These are phyloP conservation scores for Peromyscus melanophrys DNA, from an alignment of 2,797 vertebrate genomes.

Conservation along the genomic window DNA sequence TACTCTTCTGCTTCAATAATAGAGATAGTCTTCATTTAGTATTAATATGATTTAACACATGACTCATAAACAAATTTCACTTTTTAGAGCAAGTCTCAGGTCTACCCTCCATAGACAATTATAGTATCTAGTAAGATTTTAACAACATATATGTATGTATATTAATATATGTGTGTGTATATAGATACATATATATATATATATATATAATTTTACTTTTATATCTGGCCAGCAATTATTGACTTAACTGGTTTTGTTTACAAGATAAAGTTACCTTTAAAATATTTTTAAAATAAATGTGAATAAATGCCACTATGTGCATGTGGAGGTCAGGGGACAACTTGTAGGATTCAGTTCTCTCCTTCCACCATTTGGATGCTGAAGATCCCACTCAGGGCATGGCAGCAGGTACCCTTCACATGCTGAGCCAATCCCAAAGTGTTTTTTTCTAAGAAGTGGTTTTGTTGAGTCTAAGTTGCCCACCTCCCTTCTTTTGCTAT, in stretches of 20 bases:
- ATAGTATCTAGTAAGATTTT: slow-evolving; percentile 9
- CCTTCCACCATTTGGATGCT: not conserved
- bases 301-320: not conserved
- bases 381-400: not conserved
- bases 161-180: not conserved
- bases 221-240: slow-evolving; percentile 27
- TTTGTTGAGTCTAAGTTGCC: slow-evolving; percentile 24
- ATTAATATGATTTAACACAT: not conserved
- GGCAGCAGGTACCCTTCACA: not conserved
- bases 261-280: slow-evolving; percentile 52
- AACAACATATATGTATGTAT: not conserved
- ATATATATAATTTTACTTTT: slow-evolving; percentile 22
- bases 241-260: slow-evolving; percentile 6
- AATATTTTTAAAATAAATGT: not conserved
- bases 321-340: no score
- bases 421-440: not conserved
- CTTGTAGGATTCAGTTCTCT: not conserved
- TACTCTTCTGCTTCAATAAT: slow-evolving; percentile 33
- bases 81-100: not conserved
- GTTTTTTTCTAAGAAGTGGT: slow-evolving; percentile 19
- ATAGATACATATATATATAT: no score
- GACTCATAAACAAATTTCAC: not conserved
- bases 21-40: slow-evolving; percentile 26
- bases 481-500: not conserved
- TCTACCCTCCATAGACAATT: not conserved